phyloP scores from a whole-genome alignment of 2,113 vertebrate genomes.

The Nesoenas mayeri region DNA sequence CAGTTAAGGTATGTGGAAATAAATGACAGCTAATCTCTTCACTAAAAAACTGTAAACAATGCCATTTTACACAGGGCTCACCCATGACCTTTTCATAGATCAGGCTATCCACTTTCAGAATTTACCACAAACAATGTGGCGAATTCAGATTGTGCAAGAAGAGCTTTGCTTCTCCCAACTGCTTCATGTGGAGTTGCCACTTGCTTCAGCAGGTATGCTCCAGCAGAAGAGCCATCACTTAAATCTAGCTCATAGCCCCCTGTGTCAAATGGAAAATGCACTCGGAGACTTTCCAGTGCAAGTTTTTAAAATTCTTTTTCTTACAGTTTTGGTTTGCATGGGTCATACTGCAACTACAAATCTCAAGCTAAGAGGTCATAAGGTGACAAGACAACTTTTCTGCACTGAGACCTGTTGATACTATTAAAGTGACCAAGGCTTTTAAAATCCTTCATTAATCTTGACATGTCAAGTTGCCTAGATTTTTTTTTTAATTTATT shows the following conservation, averaged over 20 bases:
- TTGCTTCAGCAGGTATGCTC: background rate
- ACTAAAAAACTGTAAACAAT: conserved; percentile 95
- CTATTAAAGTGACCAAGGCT: background rate
- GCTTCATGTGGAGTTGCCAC: background rate
- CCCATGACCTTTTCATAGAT: conserved; percentile 78
- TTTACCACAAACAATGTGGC: conserved; percentile 47
- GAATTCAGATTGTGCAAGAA: conserved; percentile 49
- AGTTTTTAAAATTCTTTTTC: background rate
- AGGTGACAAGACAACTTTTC: background rate
- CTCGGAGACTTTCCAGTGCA: background rate
- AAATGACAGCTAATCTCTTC: conserved; percentile 95
- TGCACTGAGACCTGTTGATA: background rate
- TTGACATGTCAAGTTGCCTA: background rate
- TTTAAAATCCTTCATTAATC: conserved; percentile 28
- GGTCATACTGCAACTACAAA: conserved; percentile 1
- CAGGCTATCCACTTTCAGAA: conserved; percentile 72
- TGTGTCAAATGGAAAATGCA: background rate
- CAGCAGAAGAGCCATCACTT: background rate
- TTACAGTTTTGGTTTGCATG: background rate
- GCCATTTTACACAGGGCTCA: conserved; percentile 88
- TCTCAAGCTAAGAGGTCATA: conserved; percentile 13
- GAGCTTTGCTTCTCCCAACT: conserved; percentile 44
- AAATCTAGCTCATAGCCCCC: background rate
- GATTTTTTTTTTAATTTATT: background rate
- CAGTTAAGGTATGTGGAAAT: conserved; percentile 88